These are phyloP conservation scores for Collichthys lucidus DNA, from an alignment of 2,113 vertebrate genomes.

Conservation along the genomic window DNA sequence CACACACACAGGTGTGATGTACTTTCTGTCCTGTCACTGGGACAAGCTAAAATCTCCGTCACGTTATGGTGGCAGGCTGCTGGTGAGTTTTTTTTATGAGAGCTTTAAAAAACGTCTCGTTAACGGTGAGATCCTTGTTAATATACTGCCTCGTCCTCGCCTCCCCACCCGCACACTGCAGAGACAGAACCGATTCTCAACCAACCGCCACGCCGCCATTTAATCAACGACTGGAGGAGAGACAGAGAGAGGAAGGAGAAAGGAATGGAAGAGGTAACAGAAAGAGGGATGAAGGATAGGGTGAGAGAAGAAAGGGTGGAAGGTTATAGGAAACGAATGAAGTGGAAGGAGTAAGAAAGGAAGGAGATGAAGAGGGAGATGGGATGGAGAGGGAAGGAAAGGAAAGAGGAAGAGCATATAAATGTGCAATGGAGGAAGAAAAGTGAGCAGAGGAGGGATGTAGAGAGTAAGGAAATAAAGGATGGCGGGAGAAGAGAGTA, in stretches of 20 bases:
- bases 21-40: neutral
- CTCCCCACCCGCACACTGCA: slow-evolving; percentile 39
- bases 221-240: slow-evolving; percentile 52
- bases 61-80: slow-evolving; percentile 26
- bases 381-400: neutral
- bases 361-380: neutral
- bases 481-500: neutral
- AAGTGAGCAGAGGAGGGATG: neutral
- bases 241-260: neutral
- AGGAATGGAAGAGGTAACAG: neutral
- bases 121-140: slow-evolving; percentile 61
- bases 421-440: neutral
- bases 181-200: slow-evolving; percentile 38
- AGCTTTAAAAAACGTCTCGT: slow-evolving; percentile 56
- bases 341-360: neutral
- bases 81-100: slow-evolving; percentile 48
- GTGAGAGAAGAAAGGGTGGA: neutral
- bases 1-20: neutral
- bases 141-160: slow-evolving; percentile 58
- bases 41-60: slow-evolving; percentile 14
- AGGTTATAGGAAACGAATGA: neutral
- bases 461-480: neutral
- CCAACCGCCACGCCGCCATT: slow-evolving; percentile 43
- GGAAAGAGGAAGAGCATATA: neutral
- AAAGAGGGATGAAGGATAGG: neutral